Conservation (phyloP, 2,797 vertebrate genomes). For the Mormyrus hasselquistii region DNA sequence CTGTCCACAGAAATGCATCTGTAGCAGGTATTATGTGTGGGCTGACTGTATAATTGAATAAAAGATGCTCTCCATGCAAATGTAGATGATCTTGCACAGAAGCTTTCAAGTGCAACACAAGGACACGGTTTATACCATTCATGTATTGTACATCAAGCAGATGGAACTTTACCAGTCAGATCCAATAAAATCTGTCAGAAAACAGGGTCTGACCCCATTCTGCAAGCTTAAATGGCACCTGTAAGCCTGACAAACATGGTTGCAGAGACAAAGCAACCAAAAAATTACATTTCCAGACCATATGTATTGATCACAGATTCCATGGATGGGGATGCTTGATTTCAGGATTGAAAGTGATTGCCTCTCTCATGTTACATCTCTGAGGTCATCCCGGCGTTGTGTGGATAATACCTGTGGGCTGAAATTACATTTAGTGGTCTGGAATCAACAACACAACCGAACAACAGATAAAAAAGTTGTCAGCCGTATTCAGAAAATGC, state of each 20-base stretch:
- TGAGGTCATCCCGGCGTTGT: background rate
- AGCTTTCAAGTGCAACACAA: background rate
- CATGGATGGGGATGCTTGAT: background rate
- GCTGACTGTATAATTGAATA: background rate
- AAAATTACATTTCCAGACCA: background rate
- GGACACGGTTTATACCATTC: background rate
- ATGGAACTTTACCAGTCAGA: slow-evolving; percentile 5
- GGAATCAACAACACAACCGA: background rate
- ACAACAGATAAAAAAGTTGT: background rate
- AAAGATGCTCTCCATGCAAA: slow-evolving; percentile 3
- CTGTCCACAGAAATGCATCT: background rate
- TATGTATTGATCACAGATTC: background rate
- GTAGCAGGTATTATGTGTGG: background rate
- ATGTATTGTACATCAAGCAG: background rate
- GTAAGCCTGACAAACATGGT: background rate
- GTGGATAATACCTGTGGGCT: background rate
- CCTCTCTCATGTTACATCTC: background rate
- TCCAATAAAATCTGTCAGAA: background rate
- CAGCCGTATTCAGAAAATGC: background rate
- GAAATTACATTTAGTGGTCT: background rate
- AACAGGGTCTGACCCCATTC: background rate
- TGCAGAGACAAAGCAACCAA: background rate
- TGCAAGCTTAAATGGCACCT: background rate
- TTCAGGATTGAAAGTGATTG: background rate
- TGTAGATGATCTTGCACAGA: background rate